Conservation (phyloP, 2,888 invertebrate species). For the Epistrophe grossulariae region DNA sequence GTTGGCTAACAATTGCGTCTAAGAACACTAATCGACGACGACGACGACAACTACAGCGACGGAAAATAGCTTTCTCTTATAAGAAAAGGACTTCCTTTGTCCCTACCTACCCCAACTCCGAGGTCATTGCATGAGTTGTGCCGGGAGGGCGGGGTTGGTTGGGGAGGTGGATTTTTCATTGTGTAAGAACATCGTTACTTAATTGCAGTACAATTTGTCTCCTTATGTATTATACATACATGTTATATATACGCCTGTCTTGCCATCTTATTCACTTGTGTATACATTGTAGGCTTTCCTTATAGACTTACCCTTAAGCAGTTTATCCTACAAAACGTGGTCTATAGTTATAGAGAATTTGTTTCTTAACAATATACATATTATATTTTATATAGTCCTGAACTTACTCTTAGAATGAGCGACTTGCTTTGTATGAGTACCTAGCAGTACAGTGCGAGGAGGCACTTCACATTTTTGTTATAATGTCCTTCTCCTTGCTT, state of each 20-base stretch:
- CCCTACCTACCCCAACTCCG: slow-evolving; percentile 58
- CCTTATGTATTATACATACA: slow-evolving; percentile 31
- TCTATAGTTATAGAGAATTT: slow-evolving; percentile 14
- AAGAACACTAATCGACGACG: slow-evolving; percentile 64
- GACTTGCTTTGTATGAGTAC: background rate
- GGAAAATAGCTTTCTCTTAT: slow-evolving; percentile 34
- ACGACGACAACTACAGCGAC: background rate
- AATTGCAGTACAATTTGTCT: slow-evolving; percentile 73
- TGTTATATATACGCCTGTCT: slow-evolving; percentile 10
- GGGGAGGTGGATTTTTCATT: slow-evolving; percentile 24
- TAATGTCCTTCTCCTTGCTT: slow-evolving; percentile 20
- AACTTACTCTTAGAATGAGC: slow-evolving; percentile 34
- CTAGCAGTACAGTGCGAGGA: background rate
- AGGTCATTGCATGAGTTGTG: slow-evolving; percentile 55
- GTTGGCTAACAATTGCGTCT: slow-evolving; percentile 41
- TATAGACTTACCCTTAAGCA: slow-evolving; percentile 55
- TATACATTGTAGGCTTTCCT: slow-evolving; percentile 29
- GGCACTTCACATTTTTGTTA: slow-evolving; percentile 56
- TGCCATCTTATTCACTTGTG: slow-evolving; percentile 31
- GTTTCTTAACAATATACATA: slow-evolving; percentile 22
- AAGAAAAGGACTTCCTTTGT: slow-evolving; percentile 53
- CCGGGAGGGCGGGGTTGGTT: background rate
- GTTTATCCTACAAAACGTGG: slow-evolving; percentile 41
- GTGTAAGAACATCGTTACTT: slow-evolving; percentile 70
- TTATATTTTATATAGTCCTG: slow-evolving; percentile 34